Base-by-base conservation (phyloP, 2,113 vertebrate species). In the Oncorhynchus mykiss region DNA sequence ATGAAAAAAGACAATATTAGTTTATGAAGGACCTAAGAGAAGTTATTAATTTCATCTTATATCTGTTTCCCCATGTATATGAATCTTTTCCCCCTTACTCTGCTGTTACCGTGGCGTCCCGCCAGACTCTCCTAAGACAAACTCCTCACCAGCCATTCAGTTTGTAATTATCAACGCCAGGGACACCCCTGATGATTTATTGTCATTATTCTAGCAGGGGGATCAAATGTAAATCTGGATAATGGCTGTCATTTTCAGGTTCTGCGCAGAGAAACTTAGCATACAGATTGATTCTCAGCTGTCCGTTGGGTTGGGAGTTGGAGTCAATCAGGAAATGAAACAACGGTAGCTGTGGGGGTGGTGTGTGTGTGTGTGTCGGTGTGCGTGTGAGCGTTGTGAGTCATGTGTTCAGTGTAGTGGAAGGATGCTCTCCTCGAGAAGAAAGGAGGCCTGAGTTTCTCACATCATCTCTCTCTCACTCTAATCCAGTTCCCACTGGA, bases 171-270 rank as follows among this genome's bases (percentile, higher is more conserved):
- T 92, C 86, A 22, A 69, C 91, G 79, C 76, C 89, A 81, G 48
- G 79, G 89, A 92, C 91, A 87, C 16, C 80, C 39, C 64, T 16
- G 7, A 80, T 94, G 92, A 95, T 95, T 91, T 92, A 94, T 93
- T 90, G 80, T 90, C 86, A 91, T 92, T 91, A 88, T 93, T 94
- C 85, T 85, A 90, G 86, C 81, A 64, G 39, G 75, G 51, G 84
- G 84, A 92, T 91, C 92, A 94, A 93, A 93, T 93, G 90, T 92
- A 94, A 94, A 95, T 94, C 86, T 91, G 86, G 79, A 87, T 92
- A 93, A 94, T 91, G 91, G 88, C 86, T 90, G 91, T 94, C 92
- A 92, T 93, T 94, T 93, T 89, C 81, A 88, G 84, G 81, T 91
- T 92, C 88, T 92, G 88, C 79, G 80, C 79, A 54, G 80, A 72